Evolutionary conservation across 2,888 invertebrate genomes (phyloP), one percentile per base, ranked within the genome.

Genomic region (Patella depressa): DNA sequence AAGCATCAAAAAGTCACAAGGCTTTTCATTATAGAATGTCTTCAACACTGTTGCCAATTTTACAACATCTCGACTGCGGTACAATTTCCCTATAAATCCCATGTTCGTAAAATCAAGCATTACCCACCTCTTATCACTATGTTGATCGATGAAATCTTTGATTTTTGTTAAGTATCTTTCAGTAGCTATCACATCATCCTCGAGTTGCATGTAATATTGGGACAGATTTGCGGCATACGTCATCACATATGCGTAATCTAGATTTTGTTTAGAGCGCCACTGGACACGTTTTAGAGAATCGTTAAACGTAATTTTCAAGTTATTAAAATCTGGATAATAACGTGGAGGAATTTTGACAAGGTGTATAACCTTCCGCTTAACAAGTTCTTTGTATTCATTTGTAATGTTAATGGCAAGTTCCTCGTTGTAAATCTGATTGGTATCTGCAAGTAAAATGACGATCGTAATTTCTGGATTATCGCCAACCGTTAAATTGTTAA

Each of bases 261-360:
- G 78, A 45, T 91, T 91, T 84, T 92, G 92, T 80, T 92, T 92
- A 2, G 92, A 87, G 45, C 92, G 80, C 92, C 92, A 92, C 74
- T 85, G 80, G 0, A 91, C 89, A 71, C 91, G 81, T n/a, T 87
- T 84, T 24, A 84, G 79, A 1, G 88, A 82, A 77, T 92, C 92
- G 72, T 89, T 88, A 77, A 86, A 90, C 7, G 81, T 92, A 29
- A 87, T 82, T 73, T 85, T 86, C 5, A 88, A 76, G 19, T 84
- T 76, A 2, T 77, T 71, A 34, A 88, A 80, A 53, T 83, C 76
- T 4, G 89, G 88, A 80, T 89, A 89, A 55, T 86, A 86, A 24
- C 78, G 75, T n/a, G 54, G 29, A 3, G 84, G 80, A 4, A 89
- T 87, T 72, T 88, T 85, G 59, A 92, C 86, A 7, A 92, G 85